Percentiles rank a stretch among this genome's conserved stretches.
These are phyloP conservation scores for Schizopygopsis pylzovi DNA, from an alignment of 2,797 vertebrate genomes.

Conservation along the genomic window DNA sequence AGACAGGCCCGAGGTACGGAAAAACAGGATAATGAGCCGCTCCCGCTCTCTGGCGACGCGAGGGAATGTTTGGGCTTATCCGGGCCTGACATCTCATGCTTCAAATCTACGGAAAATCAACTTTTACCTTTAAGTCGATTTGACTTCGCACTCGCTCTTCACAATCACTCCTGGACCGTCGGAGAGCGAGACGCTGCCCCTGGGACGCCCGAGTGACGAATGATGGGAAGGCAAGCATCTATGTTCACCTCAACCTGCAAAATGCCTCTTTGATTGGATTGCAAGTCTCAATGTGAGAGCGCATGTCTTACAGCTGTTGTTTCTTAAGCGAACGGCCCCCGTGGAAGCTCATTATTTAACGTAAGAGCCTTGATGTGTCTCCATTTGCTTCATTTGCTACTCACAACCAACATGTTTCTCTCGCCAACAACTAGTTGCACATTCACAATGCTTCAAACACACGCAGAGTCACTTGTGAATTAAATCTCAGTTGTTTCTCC, in stretches of 20 bases:
- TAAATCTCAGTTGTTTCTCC: not conserved
- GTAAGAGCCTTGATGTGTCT: conserved; percentile 40
- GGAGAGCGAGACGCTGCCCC: conserved; percentile 29
- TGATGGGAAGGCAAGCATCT: conserved; percentile 24
- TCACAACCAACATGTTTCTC: not conserved
- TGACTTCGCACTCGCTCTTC: conserved; percentile 58
- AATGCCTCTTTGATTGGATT: conserved; percentile 44
- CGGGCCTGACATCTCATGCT: conserved; percentile 56
- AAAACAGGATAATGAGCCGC: conserved; percentile 30
- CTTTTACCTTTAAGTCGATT: conserved; percentile 61
- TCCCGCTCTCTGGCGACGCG: not conserved
- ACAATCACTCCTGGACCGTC: conserved; percentile 25
- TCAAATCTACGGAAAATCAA: conserved; percentile 67
- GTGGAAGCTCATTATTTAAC: conserved; percentile 54
- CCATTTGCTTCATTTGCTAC: conserved; percentile 43
- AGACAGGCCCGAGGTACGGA: conserved; percentile 38
- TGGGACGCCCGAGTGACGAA: conserved; percentile 22
- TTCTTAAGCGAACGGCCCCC: conserved; percentile 49
- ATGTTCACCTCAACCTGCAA: conserved; percentile 38
- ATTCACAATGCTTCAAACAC: not conserved
- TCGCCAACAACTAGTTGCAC: not conserved
- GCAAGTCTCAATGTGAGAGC: not conserved
- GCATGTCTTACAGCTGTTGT: conserved; percentile 34
- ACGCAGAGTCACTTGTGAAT: not conserved
- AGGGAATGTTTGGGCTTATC: conserved; percentile 28